Percentiles rank a stretch among this genome's conserved stretches.
Conservation (phyloP, 1,140 invertebrate genomes). For the Leptopilina clavipes region DNA sequence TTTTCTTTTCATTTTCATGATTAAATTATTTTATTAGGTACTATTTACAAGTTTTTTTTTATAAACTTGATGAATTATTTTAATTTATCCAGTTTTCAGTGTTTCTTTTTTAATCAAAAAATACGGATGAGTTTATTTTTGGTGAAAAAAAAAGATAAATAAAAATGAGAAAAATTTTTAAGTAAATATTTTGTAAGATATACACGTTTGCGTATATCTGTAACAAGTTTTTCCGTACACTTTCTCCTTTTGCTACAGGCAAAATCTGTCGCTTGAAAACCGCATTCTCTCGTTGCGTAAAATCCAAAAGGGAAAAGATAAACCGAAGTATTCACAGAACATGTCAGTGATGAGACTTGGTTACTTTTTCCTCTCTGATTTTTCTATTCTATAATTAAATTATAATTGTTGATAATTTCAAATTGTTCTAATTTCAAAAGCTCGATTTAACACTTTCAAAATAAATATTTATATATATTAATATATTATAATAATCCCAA, state of each 20-base stretch:
- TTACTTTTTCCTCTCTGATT: neutral
- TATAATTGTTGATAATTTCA: neutral
- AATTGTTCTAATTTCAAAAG: neutral
- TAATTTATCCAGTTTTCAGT: no score
- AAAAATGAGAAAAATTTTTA: neutral
- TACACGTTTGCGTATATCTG: neutral
- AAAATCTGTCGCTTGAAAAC: neutral
- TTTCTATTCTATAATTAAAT: neutral
- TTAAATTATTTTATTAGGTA: neutral
- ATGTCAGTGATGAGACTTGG: neutral
- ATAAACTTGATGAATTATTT: neutral
- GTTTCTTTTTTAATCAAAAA: no score
- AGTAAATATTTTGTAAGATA: neutral
- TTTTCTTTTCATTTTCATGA: neutral
- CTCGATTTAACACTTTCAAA: neutral
- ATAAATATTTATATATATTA: slow-evolving; percentile 3
- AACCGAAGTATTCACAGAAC: neutral
- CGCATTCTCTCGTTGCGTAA: slow-evolving; percentile 25
- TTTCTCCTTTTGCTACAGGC: slow-evolving; percentile 29
- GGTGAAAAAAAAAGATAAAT: no score
- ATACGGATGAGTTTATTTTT: no score
- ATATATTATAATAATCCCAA: slow-evolving; percentile 11
- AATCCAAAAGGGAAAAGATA: neutral
- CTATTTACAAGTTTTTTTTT: neutral
- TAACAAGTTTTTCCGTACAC: slow-evolving; percentile 3